These are phyloP conservation scores for Athalia circularis DNA, from an alignment of 2,888 invertebrate species.

Conservation along the genomic window DNA sequence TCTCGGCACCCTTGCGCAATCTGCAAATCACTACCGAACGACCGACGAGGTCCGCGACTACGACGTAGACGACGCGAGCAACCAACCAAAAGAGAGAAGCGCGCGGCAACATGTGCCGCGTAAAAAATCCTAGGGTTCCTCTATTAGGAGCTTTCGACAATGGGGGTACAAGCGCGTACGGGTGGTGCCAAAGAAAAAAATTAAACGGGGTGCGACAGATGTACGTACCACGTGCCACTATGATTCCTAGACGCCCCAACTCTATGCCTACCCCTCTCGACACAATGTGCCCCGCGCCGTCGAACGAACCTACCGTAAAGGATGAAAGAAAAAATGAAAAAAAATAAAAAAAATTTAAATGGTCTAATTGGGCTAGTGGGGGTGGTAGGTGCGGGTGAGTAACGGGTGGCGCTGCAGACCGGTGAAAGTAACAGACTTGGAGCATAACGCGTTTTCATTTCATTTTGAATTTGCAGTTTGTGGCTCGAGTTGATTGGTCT, in stretches of 20 bases:
- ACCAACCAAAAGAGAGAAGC: neutral
- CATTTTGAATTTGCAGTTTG: neutral
- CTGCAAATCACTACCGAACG: conserved; percentile 27
- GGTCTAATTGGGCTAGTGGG: conserved; percentile 65
- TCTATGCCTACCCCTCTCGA: conserved; percentile 11
- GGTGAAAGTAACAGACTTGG: neutral
- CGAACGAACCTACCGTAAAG: neutral
- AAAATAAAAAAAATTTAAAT: conserved; percentile 66
- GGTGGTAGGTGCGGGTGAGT: conserved; percentile 50
- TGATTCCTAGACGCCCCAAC: conserved; percentile 41
- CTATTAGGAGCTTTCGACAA: conserved; percentile 58
- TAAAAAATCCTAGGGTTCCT: conserved; percentile 62
- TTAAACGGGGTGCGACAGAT: conserved; percentile 66
- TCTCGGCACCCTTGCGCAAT: conserved; percentile 23
- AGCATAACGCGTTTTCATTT: neutral
- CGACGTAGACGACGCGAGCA: conserved; percentile 46
- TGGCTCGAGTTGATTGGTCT: neutral
- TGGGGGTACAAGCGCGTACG: conserved; percentile 53
- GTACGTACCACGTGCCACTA: conserved; percentile 66
- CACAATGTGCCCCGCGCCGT: conserved; percentile 57
- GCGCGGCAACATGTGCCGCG: conserved; percentile 30
- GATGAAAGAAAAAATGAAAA: conserved; percentile 47
- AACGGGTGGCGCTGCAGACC: conserved; percentile 21
- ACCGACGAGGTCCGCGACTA: conserved; percentile 53
- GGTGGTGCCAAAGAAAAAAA: conserved; percentile 52